Conservation (phyloP, 2,797 vertebrate species). For the Schizothorax lantsangensis region DNA sequence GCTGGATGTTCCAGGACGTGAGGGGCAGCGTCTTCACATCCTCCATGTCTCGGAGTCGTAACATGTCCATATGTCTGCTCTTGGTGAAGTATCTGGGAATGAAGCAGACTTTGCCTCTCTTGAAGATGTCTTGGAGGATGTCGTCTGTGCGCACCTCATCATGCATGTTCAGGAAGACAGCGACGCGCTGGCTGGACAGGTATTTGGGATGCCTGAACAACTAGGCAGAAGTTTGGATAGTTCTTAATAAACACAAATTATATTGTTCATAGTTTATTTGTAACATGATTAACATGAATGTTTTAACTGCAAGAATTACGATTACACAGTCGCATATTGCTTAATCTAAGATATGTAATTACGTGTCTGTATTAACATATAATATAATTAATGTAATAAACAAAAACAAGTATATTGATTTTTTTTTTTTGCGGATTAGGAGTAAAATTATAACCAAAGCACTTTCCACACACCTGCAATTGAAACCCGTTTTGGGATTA, state of each 20-base stretch:
- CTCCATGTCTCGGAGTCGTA: slow-evolving; percentile 79
- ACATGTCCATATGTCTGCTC: slow-evolving; percentile 93
- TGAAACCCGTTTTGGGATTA: neutral
- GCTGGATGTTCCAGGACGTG: slow-evolving; percentile 92
- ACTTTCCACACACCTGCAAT: neutral
- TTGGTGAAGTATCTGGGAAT: slow-evolving; percentile 85
- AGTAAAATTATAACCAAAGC: neutral
- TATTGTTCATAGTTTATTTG: neutral
- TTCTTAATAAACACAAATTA: neutral
- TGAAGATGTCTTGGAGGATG: slow-evolving; percentile 86
- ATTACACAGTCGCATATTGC: neutral
- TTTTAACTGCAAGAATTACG: neutral
- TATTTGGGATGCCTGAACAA: slow-evolving; percentile 86
- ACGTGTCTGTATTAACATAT: neutral
- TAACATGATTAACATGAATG: neutral
- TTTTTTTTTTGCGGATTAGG: neutral
- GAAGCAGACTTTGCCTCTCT: slow-evolving; percentile 87
- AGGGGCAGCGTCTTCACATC: slow-evolving; percentile 84
- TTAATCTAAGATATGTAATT: neutral
- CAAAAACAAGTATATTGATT: neutral
- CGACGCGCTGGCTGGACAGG: slow-evolving; percentile 81
- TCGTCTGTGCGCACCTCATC: slow-evolving; percentile 89
- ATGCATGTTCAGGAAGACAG: slow-evolving; percentile 91
- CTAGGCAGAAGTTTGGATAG: slow-evolving; percentile 66
- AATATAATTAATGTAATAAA: neutral